A percentile compares a stretch with the other conserved stretches of the same genome.
Evolutionary conservation across 2,888 invertebrate genomes (phyloP).

Genomic region (Chalcis sispes): DNA sequence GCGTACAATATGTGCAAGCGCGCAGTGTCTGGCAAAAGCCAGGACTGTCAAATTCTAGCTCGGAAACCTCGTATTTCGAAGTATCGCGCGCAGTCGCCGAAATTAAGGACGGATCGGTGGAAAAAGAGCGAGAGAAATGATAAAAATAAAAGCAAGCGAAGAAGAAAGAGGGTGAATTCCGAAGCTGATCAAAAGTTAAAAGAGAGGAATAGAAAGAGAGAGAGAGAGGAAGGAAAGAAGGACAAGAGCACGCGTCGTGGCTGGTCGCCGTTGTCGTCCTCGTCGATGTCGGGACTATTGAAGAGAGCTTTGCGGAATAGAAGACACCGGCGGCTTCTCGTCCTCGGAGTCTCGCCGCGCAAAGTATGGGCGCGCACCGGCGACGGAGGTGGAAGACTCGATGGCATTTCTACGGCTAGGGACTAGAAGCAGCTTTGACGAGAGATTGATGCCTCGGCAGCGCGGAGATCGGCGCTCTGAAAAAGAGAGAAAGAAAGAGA

Average conservation of each 20-base stretch:
- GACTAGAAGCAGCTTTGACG: conserved; percentile 74
- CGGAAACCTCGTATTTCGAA: too few relatives aligned
- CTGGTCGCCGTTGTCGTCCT: too few relatives aligned
- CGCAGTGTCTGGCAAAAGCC: too few relatives aligned
- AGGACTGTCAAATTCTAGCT: too few relatives aligned
- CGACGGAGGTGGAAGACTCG: conserved; percentile 4
- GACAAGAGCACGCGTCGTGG: background rate
- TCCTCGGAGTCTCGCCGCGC: too few relatives aligned
- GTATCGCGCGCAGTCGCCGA: too few relatives aligned
- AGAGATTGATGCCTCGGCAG: conserved; percentile 73
- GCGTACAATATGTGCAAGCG: conserved; percentile 18
- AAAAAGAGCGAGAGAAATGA: background rate
- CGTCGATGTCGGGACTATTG: too few relatives aligned
- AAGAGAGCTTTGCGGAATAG: too few relatives aligned
- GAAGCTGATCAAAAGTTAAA: conserved; percentile 40
- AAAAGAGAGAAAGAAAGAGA: conserved; percentile 41
- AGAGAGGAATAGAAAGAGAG: background rate
- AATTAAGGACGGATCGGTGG: background rate
- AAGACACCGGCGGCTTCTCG: too few relatives aligned
- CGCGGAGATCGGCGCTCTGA: conserved; percentile 39
- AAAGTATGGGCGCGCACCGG: background rate
- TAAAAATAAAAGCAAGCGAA: conserved; percentile 12
- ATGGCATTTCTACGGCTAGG: conserved; percentile 70
- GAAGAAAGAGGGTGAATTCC: conserved; percentile 33
- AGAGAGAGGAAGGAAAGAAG: background rate